Percentiles rank a stretch among this genome's conserved stretches.
Evolutionary conservation across 2,113 vertebrate genomes (phyloP).

Genomic region (Poecile atricapillus): DNA sequence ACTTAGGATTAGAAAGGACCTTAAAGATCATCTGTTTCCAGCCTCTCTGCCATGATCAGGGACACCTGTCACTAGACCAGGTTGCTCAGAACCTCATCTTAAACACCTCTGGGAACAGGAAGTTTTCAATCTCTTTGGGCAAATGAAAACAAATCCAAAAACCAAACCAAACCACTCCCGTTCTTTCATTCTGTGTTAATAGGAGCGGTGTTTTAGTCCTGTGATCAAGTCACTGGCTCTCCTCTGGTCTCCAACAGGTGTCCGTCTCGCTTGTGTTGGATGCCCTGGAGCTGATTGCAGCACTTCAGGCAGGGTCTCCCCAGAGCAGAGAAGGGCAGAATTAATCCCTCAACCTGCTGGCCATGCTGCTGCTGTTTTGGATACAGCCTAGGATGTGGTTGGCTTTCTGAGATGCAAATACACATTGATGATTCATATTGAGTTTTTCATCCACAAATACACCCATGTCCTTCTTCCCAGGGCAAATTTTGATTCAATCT

Average conservation of each 20-base stretch:
- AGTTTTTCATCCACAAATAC: not conserved
- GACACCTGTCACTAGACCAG: not conserved
- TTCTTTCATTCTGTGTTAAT: not conserved
- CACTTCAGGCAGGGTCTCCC: not conserved
- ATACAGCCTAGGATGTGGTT: not conserved
- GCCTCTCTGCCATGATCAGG: accelerated
- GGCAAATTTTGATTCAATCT: not conserved
- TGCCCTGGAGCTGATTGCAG: not conserved
- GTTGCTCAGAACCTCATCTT: not conserved
- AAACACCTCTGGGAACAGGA: not conserved
- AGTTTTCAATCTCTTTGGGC: not conserved
- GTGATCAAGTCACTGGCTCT: not conserved
- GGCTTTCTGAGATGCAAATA: not conserved
- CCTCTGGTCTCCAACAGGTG: not conserved
- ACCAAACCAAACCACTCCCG: too few species aligned
- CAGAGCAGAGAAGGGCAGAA: not conserved
- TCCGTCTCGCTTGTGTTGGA: not conserved
- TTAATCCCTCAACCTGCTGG: not conserved
- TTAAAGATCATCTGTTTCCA: not conserved
- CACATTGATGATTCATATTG: not conserved
- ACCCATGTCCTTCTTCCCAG: not conserved
- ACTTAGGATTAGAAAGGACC: not conserved
- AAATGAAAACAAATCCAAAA: not conserved
- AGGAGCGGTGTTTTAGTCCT: not conserved
- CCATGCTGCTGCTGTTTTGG: not conserved